Conservation (phyloP, 23 tunicate species). For the Halocynthia aurantium region DNA sequence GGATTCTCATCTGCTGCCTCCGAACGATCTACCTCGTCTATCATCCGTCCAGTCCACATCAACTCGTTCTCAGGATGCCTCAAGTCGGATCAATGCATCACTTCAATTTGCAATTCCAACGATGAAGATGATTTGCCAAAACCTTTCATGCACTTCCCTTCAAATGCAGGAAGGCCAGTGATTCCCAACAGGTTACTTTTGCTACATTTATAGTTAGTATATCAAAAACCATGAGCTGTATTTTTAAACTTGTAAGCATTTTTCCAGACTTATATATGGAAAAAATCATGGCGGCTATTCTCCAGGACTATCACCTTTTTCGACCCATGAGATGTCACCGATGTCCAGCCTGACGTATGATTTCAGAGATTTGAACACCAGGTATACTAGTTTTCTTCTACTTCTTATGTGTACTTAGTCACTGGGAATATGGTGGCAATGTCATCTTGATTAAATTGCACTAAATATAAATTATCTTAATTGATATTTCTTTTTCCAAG, state of each 20-base stretch:
- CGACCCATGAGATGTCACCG: slow-evolving; percentile 86
- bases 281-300: slow-evolving; percentile 75
- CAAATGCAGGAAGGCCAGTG: slow-evolving; percentile 24
- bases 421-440: too few relatives aligned
- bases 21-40: slow-evolving; percentile 60
- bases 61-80: slow-evolving; percentile 30
- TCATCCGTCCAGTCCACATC: slow-evolving; percentile 31
- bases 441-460: background rate
- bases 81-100: background rate
- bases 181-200: slow-evolving; percentile 37
- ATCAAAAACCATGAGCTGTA: background rate
- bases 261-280: slow-evolving; percentile 38
- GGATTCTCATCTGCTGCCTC: slow-evolving; percentile 92
- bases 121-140: slow-evolving; percentile 4
- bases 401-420: background rate
- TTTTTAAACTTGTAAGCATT: too few relatives aligned
- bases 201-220: background rate
- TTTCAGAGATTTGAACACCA: slow-evolving; percentile 79
- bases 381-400: slow-evolving; percentile 24
- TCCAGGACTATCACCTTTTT: slow-evolving; percentile 60
- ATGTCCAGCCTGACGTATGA: slow-evolving; percentile 84
- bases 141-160: slow-evolving; percentile 9
- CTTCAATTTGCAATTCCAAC: background rate
- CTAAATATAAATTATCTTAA: background rate
- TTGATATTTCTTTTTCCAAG: background rate